Base-by-base conservation (phyloP, 1,140 invertebrate genomes). In the Listronotus oregonensis region DNA sequence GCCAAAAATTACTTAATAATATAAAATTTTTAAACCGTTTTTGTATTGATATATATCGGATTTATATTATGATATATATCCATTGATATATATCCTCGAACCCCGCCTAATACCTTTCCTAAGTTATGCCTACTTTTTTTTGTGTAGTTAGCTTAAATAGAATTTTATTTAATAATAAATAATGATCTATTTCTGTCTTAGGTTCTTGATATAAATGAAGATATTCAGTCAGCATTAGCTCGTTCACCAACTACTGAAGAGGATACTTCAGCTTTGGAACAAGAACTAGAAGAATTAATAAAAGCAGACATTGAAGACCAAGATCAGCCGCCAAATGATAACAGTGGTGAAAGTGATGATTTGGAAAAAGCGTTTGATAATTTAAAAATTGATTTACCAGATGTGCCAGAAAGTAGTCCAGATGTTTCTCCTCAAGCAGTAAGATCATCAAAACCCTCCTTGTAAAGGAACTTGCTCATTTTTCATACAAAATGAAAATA, bases 201-300 rank as follows among this genome's bases (percentile, higher is more conserved):
- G 78, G 71, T 76, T 11, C 63, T 80, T 42, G 80, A 81, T 37
- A 71, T 74, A 43, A 74, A 80, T 54, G 70, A 79, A 18, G 80
- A 80, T 46, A 80, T 82, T 54, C 71, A 80, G 65, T 54, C 58
- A 32, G 70, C 75, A 8, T 51, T 81, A 39, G 71, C 77, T 11
- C 68, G 72, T 57, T 64, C 73, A 11, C 32, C 74, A 6, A 64
- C 47, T 32, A 34, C 57, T 10, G 60, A 63, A 55, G 69, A 67
- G 31, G 77, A 79, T 46, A 40, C 49, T 18, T 46, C 57, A 8
- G 79, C 79, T 8, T 67, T 81, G 39, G 80, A 81, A 67, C 61
- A 76, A 52, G 80, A 82, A 73, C 54, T 82, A 18, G 71, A 69
- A 40, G 75, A 77, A 21, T 57, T 81, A 17, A 44, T 80, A 32